phyloP scores from a whole-genome alignment of 1,140 invertebrate species.

The Myzus persicae region DNA sequence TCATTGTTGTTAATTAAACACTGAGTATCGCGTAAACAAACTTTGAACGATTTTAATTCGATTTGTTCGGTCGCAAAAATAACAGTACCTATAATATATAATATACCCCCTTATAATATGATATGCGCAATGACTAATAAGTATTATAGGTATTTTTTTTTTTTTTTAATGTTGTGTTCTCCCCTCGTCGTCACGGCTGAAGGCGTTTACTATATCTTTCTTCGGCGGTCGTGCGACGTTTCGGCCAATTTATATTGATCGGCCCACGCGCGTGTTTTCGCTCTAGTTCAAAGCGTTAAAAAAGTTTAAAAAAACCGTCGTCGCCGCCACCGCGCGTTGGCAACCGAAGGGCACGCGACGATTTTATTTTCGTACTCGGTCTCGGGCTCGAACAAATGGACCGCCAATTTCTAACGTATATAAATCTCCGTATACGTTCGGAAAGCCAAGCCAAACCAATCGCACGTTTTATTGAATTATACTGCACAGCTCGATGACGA shows the following conservation, averaged over 20 bases:
- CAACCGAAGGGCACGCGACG: slow-evolving; percentile 12
- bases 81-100: not conserved
- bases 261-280: slow-evolving; percentile 21
- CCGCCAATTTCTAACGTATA: slow-evolving; percentile 18
- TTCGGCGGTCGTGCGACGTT: not conserved
- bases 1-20: too few species aligned
- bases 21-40: too few species aligned
- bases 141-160: not conserved
- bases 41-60: not conserved
- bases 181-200: not conserved
- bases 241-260: slow-evolving; percentile 43
- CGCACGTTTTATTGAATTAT: not conserved
- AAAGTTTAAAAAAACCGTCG: slow-evolving; percentile 27
- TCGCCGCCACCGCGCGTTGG: not conserved
- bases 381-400: slow-evolving; percentile 17
- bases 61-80: not conserved
- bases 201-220: not conserved
- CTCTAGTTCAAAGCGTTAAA: slow-evolving; percentile 46
- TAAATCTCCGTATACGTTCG: not conserved
- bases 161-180: not conserved
- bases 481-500: not conserved
- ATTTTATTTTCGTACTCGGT: slow-evolving; percentile 44
- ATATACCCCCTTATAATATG: too few species aligned
- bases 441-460: not conserved
- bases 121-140: not conserved